These are phyloP conservation scores for Perca fluviatilis DNA, from an alignment of 2,113 vertebrate genomes.

Conservation along the genomic window DNA sequence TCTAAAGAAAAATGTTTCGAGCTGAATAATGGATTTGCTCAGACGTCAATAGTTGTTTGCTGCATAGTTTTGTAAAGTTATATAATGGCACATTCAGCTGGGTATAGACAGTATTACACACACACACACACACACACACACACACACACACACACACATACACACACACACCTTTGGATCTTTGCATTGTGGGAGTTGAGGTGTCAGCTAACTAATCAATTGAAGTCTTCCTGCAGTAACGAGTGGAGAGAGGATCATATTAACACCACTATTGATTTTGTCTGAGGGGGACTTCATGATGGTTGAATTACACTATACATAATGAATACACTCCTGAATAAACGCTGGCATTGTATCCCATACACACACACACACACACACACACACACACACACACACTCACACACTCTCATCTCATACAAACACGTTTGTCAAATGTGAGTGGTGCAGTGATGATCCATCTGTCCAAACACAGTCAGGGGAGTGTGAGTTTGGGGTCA, in stretches of 20 bases:
- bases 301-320: slow-evolving; percentile 70
- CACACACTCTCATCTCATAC: slow-evolving; percentile 22
- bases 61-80: slow-evolving; percentile 31
- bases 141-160: slow-evolving; percentile 8
- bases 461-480: slow-evolving; percentile 77
- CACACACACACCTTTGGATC: slow-evolving; percentile 3
- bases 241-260: slow-evolving; percentile 75
- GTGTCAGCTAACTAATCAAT: slow-evolving; percentile 77
- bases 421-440: slow-evolving; percentile 69
- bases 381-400: not conserved
- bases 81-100: slow-evolving; percentile 15
- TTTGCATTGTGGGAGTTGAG: slow-evolving; percentile 40
- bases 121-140: slow-evolving; percentile 3
- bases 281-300: slow-evolving; percentile 64
- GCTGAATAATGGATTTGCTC: slow-evolving; percentile 5
- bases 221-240: slow-evolving; percentile 71
- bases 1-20: slow-evolving; percentile 6
- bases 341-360: slow-evolving; percentile 51
- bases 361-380: slow-evolving; percentile 34
- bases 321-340: slow-evolving; percentile 70
- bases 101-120: not conserved
- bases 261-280: slow-evolving; percentile 76
- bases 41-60: not conserved
- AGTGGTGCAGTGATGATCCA: slow-evolving; percentile 71
- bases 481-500: slow-evolving; percentile 72